phyloP scores from a whole-genome alignment of 2,888 invertebrate genomes.

The Latrodectus elegans region DNA sequence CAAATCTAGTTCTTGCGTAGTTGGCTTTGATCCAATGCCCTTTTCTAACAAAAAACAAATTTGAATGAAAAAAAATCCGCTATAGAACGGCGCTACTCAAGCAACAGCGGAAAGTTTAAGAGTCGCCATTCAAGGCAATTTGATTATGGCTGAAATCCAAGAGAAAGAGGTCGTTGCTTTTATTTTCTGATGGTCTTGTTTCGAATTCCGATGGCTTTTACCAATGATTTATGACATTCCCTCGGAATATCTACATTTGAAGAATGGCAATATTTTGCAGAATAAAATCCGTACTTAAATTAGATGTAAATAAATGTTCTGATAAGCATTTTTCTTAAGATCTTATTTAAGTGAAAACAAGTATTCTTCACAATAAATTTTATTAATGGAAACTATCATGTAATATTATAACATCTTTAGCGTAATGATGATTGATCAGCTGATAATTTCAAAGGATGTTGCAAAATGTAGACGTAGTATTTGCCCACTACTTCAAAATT shows the following conservation, averaged over 20 bases:
- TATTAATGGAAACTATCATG: too few relatives aligned
- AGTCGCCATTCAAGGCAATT: constrained; percentile 19
- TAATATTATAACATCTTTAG: too few relatives aligned
- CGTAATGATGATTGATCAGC: too few relatives aligned
- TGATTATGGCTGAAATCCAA: constrained; percentile 54
- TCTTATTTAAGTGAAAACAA: too few relatives aligned
- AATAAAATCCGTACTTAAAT: too few relatives aligned
- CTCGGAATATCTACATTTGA: background rate
- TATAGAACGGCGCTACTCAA: background rate
- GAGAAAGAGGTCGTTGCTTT: constrained; percentile 3
- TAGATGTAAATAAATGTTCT: too few relatives aligned
- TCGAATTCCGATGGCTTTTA: constrained; percentile 3
- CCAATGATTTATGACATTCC: background rate
- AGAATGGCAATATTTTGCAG: too few relatives aligned
- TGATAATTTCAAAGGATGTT: too few relatives aligned
- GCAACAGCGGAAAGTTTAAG: background rate
- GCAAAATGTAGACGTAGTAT: too few relatives aligned
- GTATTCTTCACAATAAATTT: too few relatives aligned
- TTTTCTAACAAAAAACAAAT: background rate
- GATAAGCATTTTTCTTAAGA: too few relatives aligned
- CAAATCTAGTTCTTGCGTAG: background rate
- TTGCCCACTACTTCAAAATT: too few relatives aligned
- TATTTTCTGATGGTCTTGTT: constrained; percentile 8
- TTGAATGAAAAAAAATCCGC: background rate
- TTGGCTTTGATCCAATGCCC: constrained; percentile 19